Evolutionary conservation across 2,113 vertebrate genomes (phyloP), one percentile per base, ranked within the genome.

Genomic region (Cebus imitator): DNA sequence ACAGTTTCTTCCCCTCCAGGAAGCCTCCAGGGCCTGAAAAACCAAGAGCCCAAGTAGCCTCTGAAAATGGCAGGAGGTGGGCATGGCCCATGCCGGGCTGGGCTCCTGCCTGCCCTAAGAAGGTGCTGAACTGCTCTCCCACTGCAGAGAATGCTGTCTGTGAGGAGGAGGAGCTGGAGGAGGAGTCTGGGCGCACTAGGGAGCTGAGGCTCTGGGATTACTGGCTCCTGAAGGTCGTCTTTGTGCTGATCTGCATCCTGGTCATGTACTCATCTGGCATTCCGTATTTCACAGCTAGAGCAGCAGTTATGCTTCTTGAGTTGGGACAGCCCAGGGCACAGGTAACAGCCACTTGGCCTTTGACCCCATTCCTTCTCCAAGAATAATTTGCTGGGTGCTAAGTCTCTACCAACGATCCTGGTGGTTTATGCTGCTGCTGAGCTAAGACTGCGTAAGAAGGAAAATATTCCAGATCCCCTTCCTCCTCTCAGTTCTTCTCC

Each of bases 221-320:
- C 97, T 98, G 99, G 97, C 99, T 99, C 95, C 99, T 99, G 95
- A 99, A 99, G 98, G 98, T 99, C 98, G 99, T 99, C 98, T 99
- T 99, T 0, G 98, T 99, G 97, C 99, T 99, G 99, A 95, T 99
- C 99, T 98, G 99, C 99, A 99, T 99, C 92, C 98, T 99, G 98
- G 99, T 99, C 5, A 95, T 99, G 93, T 99, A 99, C 1, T 99
- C 99, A 0, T 99, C 98, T 99, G 99, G 99, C 99, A 0, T 99
- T 99, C 95, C 99, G 99, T 45, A 99, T 99, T 97, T 99, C 99
- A 97, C 99, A 98, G 80, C 98, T 99, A 98, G 99, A 99, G 98
- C 99, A 99, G 98, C 99, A 99, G 98, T 98, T 99, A 75, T 99
- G 99, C 82, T 99, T 99, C 92, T 98, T 99, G 91, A 92, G 97